Evolutionary conservation across 64 coral and sea anemone species (phyloP).

Genomic region (Montipora capricornis): DNA sequence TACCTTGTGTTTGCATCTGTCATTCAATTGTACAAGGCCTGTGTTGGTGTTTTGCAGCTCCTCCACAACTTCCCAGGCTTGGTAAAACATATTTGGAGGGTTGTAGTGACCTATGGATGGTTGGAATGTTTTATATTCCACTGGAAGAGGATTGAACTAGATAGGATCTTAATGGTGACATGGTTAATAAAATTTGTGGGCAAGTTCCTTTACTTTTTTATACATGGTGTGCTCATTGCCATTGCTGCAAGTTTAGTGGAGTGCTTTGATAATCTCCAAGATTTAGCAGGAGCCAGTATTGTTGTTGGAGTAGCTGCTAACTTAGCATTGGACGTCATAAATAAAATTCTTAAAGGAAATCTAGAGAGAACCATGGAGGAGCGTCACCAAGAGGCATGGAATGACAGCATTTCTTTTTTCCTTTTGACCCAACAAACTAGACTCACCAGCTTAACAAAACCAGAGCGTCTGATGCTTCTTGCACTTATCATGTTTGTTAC

Average conservation of each 20-base stretch:
- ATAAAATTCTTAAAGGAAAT: constrained; percentile 62
- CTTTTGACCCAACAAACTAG: constrained; percentile 81
- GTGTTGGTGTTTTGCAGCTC: constrained; percentile 48
- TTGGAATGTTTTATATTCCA: constrained; percentile 73
- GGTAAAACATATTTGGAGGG: constrained; percentile 62
- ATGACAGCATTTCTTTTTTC: constrained; percentile 87
- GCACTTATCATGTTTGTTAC: constrained; percentile 89
- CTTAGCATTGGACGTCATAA: constrained; percentile 40
- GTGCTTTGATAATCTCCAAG: constrained; percentile 62
- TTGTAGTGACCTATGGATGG: constrained; percentile 87
- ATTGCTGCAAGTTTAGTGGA: constrained; percentile 65
- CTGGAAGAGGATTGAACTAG: constrained; percentile 74
- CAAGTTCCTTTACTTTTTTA: background rate
- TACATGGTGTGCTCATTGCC: background rate
- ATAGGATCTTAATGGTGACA: constrained; percentile 72
- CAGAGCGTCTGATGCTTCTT: constrained; percentile 69
- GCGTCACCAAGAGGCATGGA: constrained; percentile 60
- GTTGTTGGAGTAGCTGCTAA: constrained; percentile 74
- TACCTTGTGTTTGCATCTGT: constrained; percentile 73
- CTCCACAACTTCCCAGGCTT: constrained; percentile 63
- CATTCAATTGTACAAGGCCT: constrained; percentile 81
- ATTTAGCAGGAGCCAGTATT: constrained; percentile 89
- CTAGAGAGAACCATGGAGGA: constrained; percentile 61
- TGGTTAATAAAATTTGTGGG: constrained; percentile 87
- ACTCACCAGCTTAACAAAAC: constrained; percentile 43